Conservation (phyloP, 2,888 invertebrate species). For the Sphinx pinastri region DNA sequence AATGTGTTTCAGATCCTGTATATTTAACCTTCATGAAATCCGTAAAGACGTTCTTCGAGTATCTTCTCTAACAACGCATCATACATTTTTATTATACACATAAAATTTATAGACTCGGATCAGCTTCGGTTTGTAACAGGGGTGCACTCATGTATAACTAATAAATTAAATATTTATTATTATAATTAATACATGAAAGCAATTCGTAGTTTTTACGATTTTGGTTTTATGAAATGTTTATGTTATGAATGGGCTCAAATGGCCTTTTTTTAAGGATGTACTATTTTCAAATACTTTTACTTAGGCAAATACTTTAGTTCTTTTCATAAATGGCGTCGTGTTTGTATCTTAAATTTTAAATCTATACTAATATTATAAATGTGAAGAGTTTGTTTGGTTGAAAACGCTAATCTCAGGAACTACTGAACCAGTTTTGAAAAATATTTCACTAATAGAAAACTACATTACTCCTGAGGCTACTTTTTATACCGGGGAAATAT, state of each 20-base stretch:
- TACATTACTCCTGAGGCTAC: no score
- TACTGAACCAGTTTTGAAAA: no score
- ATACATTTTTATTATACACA: slow-evolving; percentile 26
- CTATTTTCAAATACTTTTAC: no score
- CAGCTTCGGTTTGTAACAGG: slow-evolving; percentile 5
- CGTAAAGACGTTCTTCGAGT: neutral
- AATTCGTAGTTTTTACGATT: neutral
- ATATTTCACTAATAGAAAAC: no score
- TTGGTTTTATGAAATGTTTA: neutral
- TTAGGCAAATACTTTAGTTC: no score
- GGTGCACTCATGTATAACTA: neutral
- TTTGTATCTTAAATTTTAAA: no score
- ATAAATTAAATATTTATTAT: slow-evolving; percentile 24
- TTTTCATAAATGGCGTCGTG: no score
- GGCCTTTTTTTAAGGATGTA: neutral
- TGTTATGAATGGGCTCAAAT: neutral
- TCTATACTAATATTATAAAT: no score
- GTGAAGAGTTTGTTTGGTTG: no score
- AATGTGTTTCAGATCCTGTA: slow-evolving; percentile 1
- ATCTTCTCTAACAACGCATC: slow-evolving; percentile 25
- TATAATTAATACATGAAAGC: slow-evolving; percentile 24
- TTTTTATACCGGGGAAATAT: no score
- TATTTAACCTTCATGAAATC: slow-evolving; percentile 25
- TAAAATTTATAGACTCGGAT: slow-evolving; percentile 27
- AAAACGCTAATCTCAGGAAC: no score